phyloP scores from a whole-genome alignment of 2,888 invertebrate species.

The Hyposoter dolosus region DNA sequence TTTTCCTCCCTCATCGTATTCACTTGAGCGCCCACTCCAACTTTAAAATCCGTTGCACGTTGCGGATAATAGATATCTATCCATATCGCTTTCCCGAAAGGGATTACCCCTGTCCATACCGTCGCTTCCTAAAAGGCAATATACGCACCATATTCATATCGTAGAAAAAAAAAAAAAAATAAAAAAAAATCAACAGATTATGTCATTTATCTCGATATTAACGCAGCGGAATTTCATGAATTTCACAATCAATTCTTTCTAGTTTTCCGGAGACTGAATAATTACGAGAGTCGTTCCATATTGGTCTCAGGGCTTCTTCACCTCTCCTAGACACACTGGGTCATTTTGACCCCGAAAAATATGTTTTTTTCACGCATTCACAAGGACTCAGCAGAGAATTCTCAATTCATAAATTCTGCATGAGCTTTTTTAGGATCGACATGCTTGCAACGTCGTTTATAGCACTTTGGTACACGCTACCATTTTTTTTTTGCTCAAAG shows the following conservation, averaged over 20 bases:
- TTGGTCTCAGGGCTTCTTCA: background rate
- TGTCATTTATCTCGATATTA: background rate
- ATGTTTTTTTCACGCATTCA: background rate
- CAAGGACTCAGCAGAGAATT: background rate
- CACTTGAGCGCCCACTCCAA: slow-evolving; percentile 47
- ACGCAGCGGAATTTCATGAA: background rate
- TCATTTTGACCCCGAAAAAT: background rate
- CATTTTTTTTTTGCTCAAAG: slow-evolving; percentile 8
- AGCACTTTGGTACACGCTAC: slow-evolving; percentile 14
- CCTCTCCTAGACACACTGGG: background rate
- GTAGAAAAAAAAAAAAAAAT: background rate
- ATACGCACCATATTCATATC: slow-evolving; percentile 2
- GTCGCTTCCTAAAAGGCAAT: slow-evolving; percentile 33
- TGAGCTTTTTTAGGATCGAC: slow-evolving; percentile 14
- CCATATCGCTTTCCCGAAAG: slow-evolving; percentile 60
- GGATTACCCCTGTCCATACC: slow-evolving; percentile 63
- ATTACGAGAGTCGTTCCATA: background rate
- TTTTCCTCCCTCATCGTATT: slow-evolving; percentile 42
- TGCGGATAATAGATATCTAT: slow-evolving; percentile 70
- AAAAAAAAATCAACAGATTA: background rate
- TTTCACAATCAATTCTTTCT: background rate
- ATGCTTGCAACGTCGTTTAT: slow-evolving; percentile 16
- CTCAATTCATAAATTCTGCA: slow-evolving; percentile 26
- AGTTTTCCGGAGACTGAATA: background rate
- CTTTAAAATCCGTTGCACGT: slow-evolving; percentile 70